These are phyloP conservation scores for Mus pahari DNA, from an alignment of 2,113 vertebrate genomes.

Conservation along the genomic window DNA sequence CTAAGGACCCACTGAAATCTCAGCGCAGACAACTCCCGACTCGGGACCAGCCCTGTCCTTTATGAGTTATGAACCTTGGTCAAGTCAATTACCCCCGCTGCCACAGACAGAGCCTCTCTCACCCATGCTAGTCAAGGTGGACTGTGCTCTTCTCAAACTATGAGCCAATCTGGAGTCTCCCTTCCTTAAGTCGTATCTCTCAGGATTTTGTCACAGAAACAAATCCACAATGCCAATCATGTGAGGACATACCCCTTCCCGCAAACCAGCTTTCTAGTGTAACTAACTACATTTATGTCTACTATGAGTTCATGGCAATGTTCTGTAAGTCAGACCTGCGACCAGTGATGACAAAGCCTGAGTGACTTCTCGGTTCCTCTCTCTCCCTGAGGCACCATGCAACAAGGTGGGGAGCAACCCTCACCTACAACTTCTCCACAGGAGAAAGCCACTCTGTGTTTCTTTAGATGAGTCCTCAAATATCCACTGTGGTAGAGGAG, in stretches of 20 bases:
- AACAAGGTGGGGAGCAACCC: background rate
- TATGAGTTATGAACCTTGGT: slow-evolving; percentile 11
- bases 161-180: too few species aligned
- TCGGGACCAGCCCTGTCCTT: background rate
- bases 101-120: background rate
- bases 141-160: background rate
- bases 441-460: background rate
- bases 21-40: background rate
- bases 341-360: background rate
- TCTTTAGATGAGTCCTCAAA: background rate
- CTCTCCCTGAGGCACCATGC: background rate
- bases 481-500: background rate
- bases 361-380: background rate
- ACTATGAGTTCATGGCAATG: background rate
- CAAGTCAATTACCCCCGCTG: background rate
- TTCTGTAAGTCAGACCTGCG: background rate
- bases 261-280: background rate
- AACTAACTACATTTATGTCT: slow-evolving; percentile 27
- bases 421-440: background rate
- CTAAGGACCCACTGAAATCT: background rate
- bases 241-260: slow-evolving; percentile 23
- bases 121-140: background rate
- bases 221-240: background rate
- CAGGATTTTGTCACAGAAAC: background rate
- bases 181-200: background rate